Base-by-base conservation (phyloP, 2,888 invertebrate species). In the Leucophenga maculata region DNA sequence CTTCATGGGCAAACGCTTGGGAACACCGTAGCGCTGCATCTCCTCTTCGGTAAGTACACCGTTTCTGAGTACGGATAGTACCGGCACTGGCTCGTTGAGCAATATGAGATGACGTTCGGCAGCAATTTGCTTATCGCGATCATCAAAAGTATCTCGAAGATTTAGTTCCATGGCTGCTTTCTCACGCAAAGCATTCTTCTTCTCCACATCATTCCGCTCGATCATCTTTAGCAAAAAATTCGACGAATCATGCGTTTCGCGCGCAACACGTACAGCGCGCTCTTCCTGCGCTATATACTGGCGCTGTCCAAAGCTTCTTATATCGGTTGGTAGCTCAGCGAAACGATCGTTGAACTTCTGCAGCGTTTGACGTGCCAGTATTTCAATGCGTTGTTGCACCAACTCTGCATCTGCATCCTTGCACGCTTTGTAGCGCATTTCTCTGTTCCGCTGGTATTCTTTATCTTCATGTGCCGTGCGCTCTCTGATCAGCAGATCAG, bases 11-110 rank as follows among this genome's bases (percentile, higher is more conserved):
- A 62, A 18, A 13, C 62, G 62, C 46, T 46, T 46, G 3, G 62
- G 62, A 6, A 62, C 62, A 8, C 22, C 13, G 22, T 46, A 62
- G 11, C 22, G 20, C 4, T 32, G 18, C 46, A 22, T 46, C 22
- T 62, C 62, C 46, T 62, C 62, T 14, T 62, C 22, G 46, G 62
- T 62, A 16, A 62, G 62, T 14, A 46, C 13, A 11, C 39, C 18
- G 9, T 62, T 46, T 13, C 18, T 62, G 14, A 62, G 62, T 20
- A 14, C 6, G 13, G 62, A n/a, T 13, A 62, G 14, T 14, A 22
- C 22, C n/a, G 6, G 3, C 46, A 62, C 46, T 16, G 62, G 62
- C 14, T 44, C 46, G 13, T 62, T 16, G 14, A 16, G 16, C 3
- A 62, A 22, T 0, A 62, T 62, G 1, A 62, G 20, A 8, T 62